A percentile compares a stretch with the other conserved stretches of the same genome.
phyloP scores from a whole-genome alignment of 1,140 invertebrate species.

The Drosophila ohnishii region DNA sequence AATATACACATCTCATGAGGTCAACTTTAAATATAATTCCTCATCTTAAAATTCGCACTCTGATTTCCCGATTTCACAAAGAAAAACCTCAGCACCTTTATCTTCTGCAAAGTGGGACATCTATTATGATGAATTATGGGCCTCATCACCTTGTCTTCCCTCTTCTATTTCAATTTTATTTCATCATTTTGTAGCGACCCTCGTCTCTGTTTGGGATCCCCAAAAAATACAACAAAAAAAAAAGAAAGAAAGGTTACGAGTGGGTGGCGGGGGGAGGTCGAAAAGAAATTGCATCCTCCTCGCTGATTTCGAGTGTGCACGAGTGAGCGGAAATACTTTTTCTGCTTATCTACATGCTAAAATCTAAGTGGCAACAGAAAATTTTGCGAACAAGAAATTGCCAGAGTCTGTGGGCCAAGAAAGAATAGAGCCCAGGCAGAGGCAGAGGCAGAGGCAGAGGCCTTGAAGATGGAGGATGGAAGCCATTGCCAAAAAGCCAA shows the following conservation, averaged over 20 bases:
- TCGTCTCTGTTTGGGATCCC: conserved; percentile 20
- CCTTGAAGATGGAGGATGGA: conserved; percentile 5
- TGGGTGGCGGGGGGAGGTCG: conserved; percentile 1
- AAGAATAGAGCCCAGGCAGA: conserved; percentile 7
- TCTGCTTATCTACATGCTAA: conserved; percentile 69
- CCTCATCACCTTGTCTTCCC: conserved; percentile 27
- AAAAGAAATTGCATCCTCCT: conserved; percentile 51
- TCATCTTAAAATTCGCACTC: background rate
- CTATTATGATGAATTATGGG: conserved; percentile 48
- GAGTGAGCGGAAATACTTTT: conserved; percentile 71
- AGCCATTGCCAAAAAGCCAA: conserved; percentile 22
- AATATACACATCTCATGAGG: too few relatives aligned
- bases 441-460: background rate
- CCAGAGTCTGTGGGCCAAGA: conserved; percentile 17
- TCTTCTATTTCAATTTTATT: conserved; percentile 1
- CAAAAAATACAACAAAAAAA: background rate
- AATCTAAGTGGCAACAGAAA: conserved; percentile 74
- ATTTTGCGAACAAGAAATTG: conserved; percentile 40
- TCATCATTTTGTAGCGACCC: conserved; percentile 20
- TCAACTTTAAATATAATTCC: conserved; percentile 6
- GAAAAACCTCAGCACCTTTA: conserved; percentile 27
- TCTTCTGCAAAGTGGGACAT: conserved; percentile 29
- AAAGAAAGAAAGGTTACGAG: conserved; percentile 15
- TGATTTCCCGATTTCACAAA: background rate
- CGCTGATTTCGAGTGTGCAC: conserved; percentile 57